phyloP scores from a whole-genome alignment of 2,797 vertebrate genomes.

The Lacerta agilis region DNA sequence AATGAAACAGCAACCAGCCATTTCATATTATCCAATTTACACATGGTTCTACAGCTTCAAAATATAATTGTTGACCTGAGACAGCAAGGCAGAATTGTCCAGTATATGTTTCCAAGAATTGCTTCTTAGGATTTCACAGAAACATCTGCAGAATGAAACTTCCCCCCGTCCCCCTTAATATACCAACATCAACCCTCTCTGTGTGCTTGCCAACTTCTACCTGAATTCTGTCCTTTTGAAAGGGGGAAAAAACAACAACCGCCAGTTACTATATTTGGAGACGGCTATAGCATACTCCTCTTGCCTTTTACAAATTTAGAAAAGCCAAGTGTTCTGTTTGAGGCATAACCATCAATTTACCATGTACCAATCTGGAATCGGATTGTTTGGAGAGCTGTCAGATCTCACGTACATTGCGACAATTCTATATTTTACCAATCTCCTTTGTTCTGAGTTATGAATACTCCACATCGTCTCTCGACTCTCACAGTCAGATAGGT shows the following conservation, averaged over 20 bases:
- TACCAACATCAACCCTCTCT: background rate
- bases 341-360: slow-evolving; percentile 42
- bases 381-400: background rate
- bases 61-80: slow-evolving; percentile 45
- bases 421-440: background rate
- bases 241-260: background rate
- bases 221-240: background rate
- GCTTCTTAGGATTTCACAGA: slow-evolving; percentile 19
- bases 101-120: slow-evolving; percentile 23
- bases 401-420: background rate
- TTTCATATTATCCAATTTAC: slow-evolving; percentile 54
- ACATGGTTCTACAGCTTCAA: slow-evolving; percentile 56
- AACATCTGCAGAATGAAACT: slow-evolving; percentile 37
- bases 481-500: background rate
- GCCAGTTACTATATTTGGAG: no score
- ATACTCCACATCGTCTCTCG: background rate
- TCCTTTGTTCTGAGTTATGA: background rate
- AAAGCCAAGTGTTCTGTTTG: background rate
- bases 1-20: slow-evolving; percentile 48
- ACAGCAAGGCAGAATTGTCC: slow-evolving; percentile 32
- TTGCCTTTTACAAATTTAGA: background rate
- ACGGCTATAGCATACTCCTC: background rate
- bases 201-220: background rate
- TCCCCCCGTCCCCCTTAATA: background rate
- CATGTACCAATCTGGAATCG: background rate